Evolutionary conservation across 30 jellyfish, hydroid and myxozoan genomes (phyloP).

Genomic region (Nemopilema nomurai): DNA sequence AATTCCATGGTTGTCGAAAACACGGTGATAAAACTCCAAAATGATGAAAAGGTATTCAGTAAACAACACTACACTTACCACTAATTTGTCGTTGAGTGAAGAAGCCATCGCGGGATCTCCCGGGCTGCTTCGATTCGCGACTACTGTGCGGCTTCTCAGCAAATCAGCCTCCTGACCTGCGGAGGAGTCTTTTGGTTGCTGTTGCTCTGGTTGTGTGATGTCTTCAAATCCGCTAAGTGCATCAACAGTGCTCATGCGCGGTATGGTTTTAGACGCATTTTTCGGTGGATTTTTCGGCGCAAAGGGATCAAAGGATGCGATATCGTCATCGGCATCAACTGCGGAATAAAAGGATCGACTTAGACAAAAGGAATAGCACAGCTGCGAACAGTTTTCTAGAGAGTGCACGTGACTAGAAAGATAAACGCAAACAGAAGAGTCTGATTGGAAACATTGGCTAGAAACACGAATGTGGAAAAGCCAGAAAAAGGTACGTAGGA

Average conservation of each 20-base stretch:
- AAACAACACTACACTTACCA: not conserved
- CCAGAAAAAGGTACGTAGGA: too few species aligned
- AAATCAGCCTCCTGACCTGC: slow-evolving; percentile 6
- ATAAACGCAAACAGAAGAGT: not conserved
- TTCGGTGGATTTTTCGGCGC: slow-evolving; percentile 46
- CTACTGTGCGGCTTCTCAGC: slow-evolving; percentile 32
- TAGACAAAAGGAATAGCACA: not conserved
- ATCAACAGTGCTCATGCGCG: slow-evolving; percentile 54
- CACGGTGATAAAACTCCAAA: not conserved
- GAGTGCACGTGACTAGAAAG: not conserved
- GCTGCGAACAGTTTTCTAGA: not conserved
- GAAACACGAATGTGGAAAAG: not conserved
- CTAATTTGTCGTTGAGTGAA: not conserved
- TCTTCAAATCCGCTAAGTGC: slow-evolving; percentile 15
- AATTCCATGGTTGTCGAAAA: too few species aligned
- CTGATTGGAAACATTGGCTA: too few species aligned
- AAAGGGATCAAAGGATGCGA: slow-evolving; percentile 88
- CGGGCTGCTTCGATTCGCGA: slow-evolving; percentile 25
- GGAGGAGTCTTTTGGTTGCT: not conserved
- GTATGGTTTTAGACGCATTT: slow-evolving; percentile 1
- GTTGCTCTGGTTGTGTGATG: slow-evolving; percentile 11
- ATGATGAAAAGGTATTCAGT: not conserved
- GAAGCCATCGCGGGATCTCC: slow-evolving; percentile 52
- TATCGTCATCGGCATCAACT: slow-evolving; percentile 95
- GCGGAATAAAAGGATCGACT: not conserved